phyloP scores from a whole-genome alignment of 2,888 invertebrate genomes.

The Drosophila yooni region DNA sequence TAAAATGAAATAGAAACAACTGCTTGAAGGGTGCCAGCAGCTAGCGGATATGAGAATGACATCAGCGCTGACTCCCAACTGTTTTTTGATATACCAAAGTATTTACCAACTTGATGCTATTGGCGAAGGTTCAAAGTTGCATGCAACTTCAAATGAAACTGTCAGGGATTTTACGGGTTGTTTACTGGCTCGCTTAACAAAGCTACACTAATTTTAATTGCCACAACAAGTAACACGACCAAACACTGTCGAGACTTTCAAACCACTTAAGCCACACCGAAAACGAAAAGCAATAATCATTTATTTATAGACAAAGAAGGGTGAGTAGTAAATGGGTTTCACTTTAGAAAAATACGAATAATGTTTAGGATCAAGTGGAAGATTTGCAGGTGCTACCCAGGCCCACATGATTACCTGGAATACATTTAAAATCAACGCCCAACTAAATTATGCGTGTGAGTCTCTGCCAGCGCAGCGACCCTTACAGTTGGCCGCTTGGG shows the following conservation, averaged over 20 bases:
- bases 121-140: constrained; percentile 29
- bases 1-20: constrained; percentile 1
- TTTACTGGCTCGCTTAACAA: background rate
- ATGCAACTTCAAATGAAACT: constrained; percentile 38
- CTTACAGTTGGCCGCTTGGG: constrained; percentile 44
- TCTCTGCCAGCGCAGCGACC: constrained; percentile 12
- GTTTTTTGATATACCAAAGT: constrained; percentile 1
- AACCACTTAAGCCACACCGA: background rate
- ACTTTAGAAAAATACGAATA: background rate
- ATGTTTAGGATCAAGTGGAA: background rate
- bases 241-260: background rate
- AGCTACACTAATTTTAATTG: constrained; percentile 56
- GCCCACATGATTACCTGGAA: constrained; percentile 10
- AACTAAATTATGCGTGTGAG: constrained; percentile 48
- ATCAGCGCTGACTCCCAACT: constrained; percentile 38
- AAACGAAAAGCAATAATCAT: background rate
- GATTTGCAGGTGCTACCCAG: background rate
- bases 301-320: background rate
- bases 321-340: background rate
- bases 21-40: constrained; percentile 11
- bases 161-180: constrained; percentile 22
- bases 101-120: constrained; percentile 21
- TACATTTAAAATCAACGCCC: constrained; percentile 41
- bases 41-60: constrained; percentile 36
- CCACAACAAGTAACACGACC: constrained; percentile 8